Conservation (phyloP, 2,113 vertebrate species). For the Uria aalge region DNA sequence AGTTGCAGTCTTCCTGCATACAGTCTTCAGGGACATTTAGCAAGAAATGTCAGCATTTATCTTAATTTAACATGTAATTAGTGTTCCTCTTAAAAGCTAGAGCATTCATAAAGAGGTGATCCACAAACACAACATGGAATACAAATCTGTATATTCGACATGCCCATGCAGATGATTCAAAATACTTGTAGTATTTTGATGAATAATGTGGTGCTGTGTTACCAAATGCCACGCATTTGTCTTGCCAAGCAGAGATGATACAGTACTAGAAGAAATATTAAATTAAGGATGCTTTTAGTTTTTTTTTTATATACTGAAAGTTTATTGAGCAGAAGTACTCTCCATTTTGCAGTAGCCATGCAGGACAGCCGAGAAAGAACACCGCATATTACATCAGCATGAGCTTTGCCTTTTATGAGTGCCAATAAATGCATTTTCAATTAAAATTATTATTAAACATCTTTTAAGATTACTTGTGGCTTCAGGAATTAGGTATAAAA, state of each 20-base stretch:
- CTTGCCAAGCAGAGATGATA: conserved; percentile 29
- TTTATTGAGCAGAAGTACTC: neutral
- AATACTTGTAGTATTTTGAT: neutral
- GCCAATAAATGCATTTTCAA: conserved; percentile 1
- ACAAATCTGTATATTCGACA: conserved; percentile 27
- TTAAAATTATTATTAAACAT: neutral
- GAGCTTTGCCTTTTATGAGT: neutral
- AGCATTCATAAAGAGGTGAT: neutral
- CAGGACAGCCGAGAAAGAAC: neutral
- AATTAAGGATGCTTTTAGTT: neutral
- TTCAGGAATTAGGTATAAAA: conserved; percentile 27
- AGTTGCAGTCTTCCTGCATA: neutral
- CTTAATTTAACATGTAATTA: neutral
- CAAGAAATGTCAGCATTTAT: neutral
- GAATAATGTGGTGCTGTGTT: conserved; percentile 33
- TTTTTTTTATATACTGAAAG: neutral
- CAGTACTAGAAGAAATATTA: neutral
- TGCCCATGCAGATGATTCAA: conserved; percentile 37
- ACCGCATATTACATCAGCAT: neutral
- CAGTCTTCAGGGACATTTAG: neutral
- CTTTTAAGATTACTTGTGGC: neutral
- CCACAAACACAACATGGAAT: neutral
- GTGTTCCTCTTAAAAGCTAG: neutral
- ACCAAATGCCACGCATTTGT: conserved; percentile 44
- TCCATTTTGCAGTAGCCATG: neutral